Evolutionary conservation across 2,888 invertebrate genomes (phyloP).

Genomic region (Caenorhabditis panamensis): DNA sequence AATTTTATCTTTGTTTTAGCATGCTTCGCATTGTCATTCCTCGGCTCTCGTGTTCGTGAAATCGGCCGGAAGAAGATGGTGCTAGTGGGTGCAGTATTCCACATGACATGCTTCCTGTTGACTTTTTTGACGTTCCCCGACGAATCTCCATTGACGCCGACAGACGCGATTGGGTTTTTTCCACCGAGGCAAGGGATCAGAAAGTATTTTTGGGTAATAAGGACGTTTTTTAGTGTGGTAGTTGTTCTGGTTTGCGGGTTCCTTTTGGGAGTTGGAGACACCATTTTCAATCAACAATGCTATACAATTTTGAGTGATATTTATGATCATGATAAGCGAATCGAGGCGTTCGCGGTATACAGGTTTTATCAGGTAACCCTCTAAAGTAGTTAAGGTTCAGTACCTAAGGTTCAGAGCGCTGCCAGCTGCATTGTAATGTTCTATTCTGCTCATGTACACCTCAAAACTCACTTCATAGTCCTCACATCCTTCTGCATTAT

Average conservation of each 20-base stretch:
- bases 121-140: slow-evolving; percentile 53
- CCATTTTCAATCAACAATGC: slow-evolving; percentile 57
- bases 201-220: not conserved
- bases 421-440: slow-evolving; percentile 51
- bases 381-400: not conserved
- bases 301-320: slow-evolving; percentile 60
- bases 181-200: slow-evolving; percentile 43
- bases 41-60: slow-evolving; percentile 41
- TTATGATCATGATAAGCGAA: slow-evolving; percentile 45
- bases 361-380: slow-evolving; percentile 49
- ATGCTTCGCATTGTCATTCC: slow-evolving; percentile 23
- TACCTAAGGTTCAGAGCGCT: slow-evolving; percentile 29
- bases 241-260: slow-evolving; percentile 44
- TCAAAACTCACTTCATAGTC: slow-evolving; percentile 32
- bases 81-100: slow-evolving; percentile 40
- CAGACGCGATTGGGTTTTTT: slow-evolving; percentile 11
- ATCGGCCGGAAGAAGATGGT: slow-evolving; percentile 57
- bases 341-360: slow-evolving; percentile 62
- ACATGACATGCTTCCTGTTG: slow-evolving; percentile 58
- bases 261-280: slow-evolving; percentile 52
- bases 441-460: slow-evolving; percentile 30
- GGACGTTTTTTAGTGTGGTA: slow-evolving; percentile 5
- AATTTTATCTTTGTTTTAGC: slow-evolving; percentile 23
- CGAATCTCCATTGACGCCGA: slow-evolving; percentile 42
- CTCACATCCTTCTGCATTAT: slow-evolving; percentile 29